A percentile compares a stretch with the other conserved stretches of the same genome.
Conservation (phyloP, 2,888 invertebrate species). For the Meganola albula region DNA sequence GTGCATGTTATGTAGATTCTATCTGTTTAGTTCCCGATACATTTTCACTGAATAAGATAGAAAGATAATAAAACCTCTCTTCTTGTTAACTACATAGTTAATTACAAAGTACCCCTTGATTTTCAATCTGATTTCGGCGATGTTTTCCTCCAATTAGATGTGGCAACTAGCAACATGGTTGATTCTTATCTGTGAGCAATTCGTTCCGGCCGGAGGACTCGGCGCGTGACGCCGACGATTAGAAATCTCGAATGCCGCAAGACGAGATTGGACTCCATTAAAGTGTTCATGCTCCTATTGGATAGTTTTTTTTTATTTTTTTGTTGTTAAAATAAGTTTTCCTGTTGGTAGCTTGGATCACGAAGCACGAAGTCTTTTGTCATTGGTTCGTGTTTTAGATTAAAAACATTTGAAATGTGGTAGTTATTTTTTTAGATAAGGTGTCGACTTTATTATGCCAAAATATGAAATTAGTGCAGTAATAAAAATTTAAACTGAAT, state of each 20-base stretch:
- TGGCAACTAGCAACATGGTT: slow-evolving; percentile 30
- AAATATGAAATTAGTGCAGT: no score
- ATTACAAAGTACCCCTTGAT: no score
- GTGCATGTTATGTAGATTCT: no score
- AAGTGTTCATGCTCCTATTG: slow-evolving; percentile 33
- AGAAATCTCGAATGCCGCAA: slow-evolving; percentile 58
- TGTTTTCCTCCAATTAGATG: slow-evolving; percentile 33
- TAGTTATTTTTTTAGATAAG: no score
- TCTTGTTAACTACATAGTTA: no score
- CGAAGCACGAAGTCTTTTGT: not conserved
- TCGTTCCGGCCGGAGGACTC: slow-evolving; percentile 50
- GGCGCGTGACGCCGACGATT: slow-evolving; percentile 61
- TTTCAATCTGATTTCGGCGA: slow-evolving; percentile 27
- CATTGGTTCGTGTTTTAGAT: no score
- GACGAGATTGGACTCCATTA: slow-evolving; percentile 41
- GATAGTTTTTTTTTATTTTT: slow-evolving; percentile 22
- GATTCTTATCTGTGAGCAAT: slow-evolving; percentile 54
- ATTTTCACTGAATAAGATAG: no score
- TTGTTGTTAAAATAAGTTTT: slow-evolving; percentile 2
- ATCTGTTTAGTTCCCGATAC: no score
- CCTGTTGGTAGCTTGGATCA: not conserved
- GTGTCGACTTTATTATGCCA: no score
- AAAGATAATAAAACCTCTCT: no score
- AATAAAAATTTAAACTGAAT: no score
- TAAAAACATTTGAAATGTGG: no score